Conservation (phyloP, 2,888 invertebrate species). For the Eueremaeus valkanovi region DNA sequence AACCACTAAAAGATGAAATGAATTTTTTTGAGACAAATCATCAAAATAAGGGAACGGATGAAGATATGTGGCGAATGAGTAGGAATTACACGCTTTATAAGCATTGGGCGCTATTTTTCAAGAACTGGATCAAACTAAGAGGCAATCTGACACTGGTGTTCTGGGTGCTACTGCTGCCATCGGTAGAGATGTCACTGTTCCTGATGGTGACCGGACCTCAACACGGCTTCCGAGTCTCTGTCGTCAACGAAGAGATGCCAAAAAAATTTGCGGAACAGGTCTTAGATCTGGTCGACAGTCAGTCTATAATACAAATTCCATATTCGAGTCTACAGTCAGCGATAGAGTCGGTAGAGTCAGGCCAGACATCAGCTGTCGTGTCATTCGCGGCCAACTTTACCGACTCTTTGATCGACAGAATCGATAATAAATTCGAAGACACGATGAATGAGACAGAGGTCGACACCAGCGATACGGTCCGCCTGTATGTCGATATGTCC, state of each 20-base stretch:
- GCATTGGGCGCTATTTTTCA: slow-evolving; percentile 24
- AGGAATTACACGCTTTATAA: not conserved
- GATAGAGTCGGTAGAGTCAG: not conserved
- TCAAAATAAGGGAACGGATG: not conserved
- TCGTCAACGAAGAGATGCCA: not conserved
- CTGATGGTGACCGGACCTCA: not conserved
- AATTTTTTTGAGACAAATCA: not conserved
- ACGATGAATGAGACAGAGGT: not conserved
- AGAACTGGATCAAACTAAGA: slow-evolving; percentile 25
- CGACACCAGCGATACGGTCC: not conserved
- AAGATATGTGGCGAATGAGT: not conserved
- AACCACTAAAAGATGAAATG: not conserved
- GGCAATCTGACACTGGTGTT: slow-evolving; percentile 12
- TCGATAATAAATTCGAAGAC: not conserved
- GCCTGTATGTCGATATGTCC: slow-evolving; percentile 20
- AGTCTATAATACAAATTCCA: not conserved
- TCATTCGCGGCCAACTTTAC: not conserved
- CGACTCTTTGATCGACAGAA: not conserved
- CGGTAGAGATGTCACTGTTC: not conserved
- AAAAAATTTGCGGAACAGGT: not conserved
- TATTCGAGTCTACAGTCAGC: not conserved
- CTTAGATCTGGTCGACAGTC: not conserved
- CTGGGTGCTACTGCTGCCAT: slow-evolving; percentile 8
- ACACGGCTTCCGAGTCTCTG: not conserved
- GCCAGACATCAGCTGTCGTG: not conserved